phyloP scores from a whole-genome alignment of 2,888 invertebrate genomes.

The Saturnia japonica region DNA sequence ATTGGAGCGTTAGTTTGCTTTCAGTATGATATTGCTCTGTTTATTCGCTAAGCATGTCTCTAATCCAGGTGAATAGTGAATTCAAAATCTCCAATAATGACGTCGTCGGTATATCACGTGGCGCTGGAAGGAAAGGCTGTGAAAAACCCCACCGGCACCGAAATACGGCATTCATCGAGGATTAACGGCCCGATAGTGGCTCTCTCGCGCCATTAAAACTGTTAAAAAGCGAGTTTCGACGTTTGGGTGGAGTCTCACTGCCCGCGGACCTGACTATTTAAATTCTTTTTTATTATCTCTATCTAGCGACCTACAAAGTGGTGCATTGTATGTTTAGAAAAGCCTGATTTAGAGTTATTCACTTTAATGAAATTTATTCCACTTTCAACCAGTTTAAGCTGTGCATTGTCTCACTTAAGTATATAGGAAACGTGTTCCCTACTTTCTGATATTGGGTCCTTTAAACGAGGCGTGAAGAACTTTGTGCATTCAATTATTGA shows the following conservation, averaged over 20 bases:
- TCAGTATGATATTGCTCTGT: background rate
- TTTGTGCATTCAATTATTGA: no score
- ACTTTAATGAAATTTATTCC: no score
- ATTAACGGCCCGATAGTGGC: conserved; percentile 65
- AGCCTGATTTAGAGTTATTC: no score
- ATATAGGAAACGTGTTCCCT: no score
- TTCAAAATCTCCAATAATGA: conserved; percentile 29
- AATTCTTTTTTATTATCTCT: background rate
- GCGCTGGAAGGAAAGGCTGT: conserved; percentile 17
- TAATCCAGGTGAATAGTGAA: conserved; percentile 13
- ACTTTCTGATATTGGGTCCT: no score
- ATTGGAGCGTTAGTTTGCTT: background rate
- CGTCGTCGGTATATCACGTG: conserved; percentile 28
- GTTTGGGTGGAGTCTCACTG: conserved; percentile 29
- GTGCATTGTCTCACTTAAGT: no score
- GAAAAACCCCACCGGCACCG: conserved; percentile 30
- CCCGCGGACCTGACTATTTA: conserved; percentile 22
- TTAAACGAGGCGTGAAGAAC: no score
- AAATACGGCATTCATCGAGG: conserved; percentile 52
- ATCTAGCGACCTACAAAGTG: no score
- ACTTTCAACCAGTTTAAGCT: no score
- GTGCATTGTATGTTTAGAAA: no score
- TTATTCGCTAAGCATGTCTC: background rate
- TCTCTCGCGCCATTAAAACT: conserved; percentile 65
- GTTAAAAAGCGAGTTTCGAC: conserved; percentile 60